Base-by-base conservation (phyloP, 2,797 vertebrate genomes). In the Anomalospiza imberbis region DNA sequence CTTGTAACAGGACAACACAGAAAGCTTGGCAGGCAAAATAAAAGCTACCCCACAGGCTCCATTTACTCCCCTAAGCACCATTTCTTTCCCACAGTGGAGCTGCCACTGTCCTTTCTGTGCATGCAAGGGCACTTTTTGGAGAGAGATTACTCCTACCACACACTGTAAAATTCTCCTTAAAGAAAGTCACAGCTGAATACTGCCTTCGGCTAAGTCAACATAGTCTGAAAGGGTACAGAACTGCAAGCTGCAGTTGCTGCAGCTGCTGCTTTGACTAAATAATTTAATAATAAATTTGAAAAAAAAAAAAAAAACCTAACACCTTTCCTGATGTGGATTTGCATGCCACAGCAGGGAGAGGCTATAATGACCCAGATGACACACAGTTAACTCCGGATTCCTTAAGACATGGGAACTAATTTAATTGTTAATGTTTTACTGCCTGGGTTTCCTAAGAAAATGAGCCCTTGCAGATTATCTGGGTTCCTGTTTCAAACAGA, bases 381-480 rank as follows among this genome's bases (percentile, higher is more conserved):
- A 77, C 45, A 75, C 12, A 48, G 76, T 85, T 91, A 76, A 80
- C 13, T 90, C 55, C 0, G 0, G 50, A 57, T 88, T 91, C 62
- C 34, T 91, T 86, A 91, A 76, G 36, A 51, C 63, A 45, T 8
- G 53, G 65, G 60, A 91, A 85, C 68, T 75, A 87, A 82, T 94
- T 85, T 84, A 80, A 85, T 78, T 87, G 67, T 91, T 92, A 78
- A 72, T 54, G 42, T 54, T 91, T 92, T 86, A 40, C 53, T 71
- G 85, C 68, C 75, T 89, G 26, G 25, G 50, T 72, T 95, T 92
- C 78, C 61, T 83, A 77, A 89, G 91, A 94, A 87, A 95, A 87
- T 10, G 77, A 82, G 53, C 74, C 25, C 55, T 91, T 62, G 54
- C 71, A 89, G 86, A 68, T 94, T 90, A 68, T 76, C 85, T 45